Base-by-base conservation (phyloP, 2,888 invertebrate species). In the Caenorhabditis doughertyi region DNA sequence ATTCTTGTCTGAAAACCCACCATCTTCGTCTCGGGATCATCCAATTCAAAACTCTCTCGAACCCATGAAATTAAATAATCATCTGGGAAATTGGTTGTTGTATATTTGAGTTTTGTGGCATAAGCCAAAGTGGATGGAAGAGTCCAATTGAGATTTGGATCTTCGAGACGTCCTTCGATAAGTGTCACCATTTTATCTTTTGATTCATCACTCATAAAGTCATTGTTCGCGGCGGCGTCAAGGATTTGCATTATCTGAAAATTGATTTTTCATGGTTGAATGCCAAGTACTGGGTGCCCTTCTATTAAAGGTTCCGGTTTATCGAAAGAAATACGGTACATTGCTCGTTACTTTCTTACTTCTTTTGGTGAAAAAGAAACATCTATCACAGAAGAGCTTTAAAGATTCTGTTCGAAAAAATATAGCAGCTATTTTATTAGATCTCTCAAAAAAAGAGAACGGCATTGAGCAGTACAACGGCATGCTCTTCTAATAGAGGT, bases 231-330 rank as follows among this genome's bases (percentile, higher is more conserved):
- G 18, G 44, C 13, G 7, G 44, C 44, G 8, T 47, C 21, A 18
- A 81, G 70, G 8, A 81, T 76, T 35, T 67, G 16, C 53, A 80
- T 47, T 7, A 80, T 80, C 79, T 79, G 44, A 11, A 71, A 64
- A 18, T 9, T n/a, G n/a, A n/a, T n/a, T 51, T 51, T 21, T 4
- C 13, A 18, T 32, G 18, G 13, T 56, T 18, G 18, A n/a, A 39
- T n/a, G n/a, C n/a, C n/a, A n/a, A n/a, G n/a, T n/a, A n/a, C n/a
- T n/a, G n/a, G n/a, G n/a, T n/a, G n/a, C n/a, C n/a, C n/a, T n/a
- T n/a, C n/a, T n/a, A n/a, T n/a, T n/a, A n/a, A n/a, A n/a, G n/a
- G n/a, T n/a, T n/a, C n/a, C n/a, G n/a, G n/a, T n/a, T n/a, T n/a
- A n/a, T n/a, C n/a, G n/a, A n/a, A n/a, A n/a, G n/a, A n/a, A n/a